These are phyloP conservation scores for Capreolus pygargus DNA, from an alignment of 2,113 vertebrate genomes.

Conservation along the genomic window DNA sequence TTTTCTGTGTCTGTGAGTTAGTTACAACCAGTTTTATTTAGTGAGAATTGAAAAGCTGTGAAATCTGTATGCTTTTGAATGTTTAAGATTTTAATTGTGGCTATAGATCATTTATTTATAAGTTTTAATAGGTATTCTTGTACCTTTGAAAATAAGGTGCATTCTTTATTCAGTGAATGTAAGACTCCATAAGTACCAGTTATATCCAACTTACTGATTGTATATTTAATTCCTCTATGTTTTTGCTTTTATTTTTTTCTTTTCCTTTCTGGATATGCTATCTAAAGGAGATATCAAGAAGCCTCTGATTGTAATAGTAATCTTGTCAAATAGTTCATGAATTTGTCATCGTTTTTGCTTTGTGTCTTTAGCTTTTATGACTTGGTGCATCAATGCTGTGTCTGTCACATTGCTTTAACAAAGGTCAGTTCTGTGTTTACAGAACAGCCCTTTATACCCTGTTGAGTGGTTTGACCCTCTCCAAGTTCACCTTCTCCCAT, in stretches of 20 bases:
- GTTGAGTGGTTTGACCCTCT: background rate
- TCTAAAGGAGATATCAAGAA: background rate
- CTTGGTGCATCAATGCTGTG: background rate
- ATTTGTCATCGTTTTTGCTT: background rate
- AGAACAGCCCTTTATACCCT: background rate
- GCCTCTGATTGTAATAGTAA: background rate
- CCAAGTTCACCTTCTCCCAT: background rate
- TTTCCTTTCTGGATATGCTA: background rate
- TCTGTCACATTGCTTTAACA: background rate
- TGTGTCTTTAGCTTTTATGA: background rate
- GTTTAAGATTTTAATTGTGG: background rate
- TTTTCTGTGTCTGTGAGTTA: background rate
- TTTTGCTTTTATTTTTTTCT: background rate
- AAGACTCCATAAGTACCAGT: background rate
- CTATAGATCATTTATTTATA: background rate
- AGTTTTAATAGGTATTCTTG: background rate
- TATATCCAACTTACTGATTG: background rate
- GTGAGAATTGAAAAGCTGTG: background rate
- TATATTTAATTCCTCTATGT: background rate
- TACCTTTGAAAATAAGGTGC: background rate
- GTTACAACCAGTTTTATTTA: background rate
- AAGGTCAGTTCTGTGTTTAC: background rate
- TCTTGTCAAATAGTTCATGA: background rate
- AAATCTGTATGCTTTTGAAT: background rate
- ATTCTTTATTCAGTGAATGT: background rate